Evolutionary conservation across 2,797 vertebrate species (phyloP).

Genomic region (Halcyon smyrnensis): DNA sequence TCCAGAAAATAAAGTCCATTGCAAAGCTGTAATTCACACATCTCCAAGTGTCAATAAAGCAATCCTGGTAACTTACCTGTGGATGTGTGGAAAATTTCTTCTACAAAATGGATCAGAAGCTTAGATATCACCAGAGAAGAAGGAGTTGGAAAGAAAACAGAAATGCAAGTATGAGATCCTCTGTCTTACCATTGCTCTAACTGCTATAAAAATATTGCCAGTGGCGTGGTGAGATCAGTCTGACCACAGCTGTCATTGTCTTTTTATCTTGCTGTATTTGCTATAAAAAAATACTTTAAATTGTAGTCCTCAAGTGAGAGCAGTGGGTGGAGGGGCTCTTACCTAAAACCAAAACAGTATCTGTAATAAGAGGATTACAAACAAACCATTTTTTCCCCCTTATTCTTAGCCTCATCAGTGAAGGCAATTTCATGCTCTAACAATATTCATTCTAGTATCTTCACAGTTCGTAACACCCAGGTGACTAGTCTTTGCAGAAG

Average conservation of each 20-base stretch:
- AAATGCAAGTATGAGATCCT: background rate
- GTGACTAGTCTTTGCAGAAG: constrained; percentile 56
- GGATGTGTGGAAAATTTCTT: background rate
- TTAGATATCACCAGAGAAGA: background rate
- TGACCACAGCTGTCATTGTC: background rate
- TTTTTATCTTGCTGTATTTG: constrained; percentile 21
- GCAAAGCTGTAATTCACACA: background rate
- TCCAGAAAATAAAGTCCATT: background rate
- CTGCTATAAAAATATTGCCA: background rate
- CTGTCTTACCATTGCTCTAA: background rate
- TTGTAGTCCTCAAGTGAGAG: background rate
- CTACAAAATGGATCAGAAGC: background rate
- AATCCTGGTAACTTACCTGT: background rate
- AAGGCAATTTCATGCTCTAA: constrained; percentile 29
- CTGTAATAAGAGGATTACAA: background rate
- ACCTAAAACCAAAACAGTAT: background rate
- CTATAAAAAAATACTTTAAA: background rate
- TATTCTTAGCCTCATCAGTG: constrained; percentile 33
- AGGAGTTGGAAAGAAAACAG: background rate
- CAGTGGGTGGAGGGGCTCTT: background rate
- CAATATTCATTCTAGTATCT: constrained; percentile 29
- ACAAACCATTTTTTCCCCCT: constrained; percentile 7
- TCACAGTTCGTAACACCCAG: constrained; percentile 39
- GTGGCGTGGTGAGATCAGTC: background rate
- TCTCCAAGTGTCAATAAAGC: background rate